phyloP scores from a whole-genome alignment of 2,113 vertebrate species.

The Dicrurus megarhynchus region DNA sequence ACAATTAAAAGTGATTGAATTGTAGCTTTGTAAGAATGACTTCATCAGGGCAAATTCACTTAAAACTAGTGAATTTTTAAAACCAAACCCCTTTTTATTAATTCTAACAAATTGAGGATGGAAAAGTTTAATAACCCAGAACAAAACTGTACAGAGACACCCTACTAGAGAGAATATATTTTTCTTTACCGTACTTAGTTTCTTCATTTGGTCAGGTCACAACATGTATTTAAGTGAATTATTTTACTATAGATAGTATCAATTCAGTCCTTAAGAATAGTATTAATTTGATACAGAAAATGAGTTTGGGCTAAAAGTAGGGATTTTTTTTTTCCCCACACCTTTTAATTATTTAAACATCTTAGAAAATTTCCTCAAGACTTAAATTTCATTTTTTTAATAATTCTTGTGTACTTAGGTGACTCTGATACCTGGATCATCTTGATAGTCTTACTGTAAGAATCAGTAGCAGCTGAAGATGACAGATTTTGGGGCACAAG shows the following conservation, averaged over 20 bases:
- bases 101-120: background rate
- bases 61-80: background rate
- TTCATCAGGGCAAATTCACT: background rate
- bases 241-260: background rate
- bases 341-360: background rate
- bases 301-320: background rate
- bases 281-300: background rate
- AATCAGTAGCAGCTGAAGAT: background rate
- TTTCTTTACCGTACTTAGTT: background rate
- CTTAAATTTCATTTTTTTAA: background rate
- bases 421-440: background rate
- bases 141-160: background rate
- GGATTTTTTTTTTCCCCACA: background rate
- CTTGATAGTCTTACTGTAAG: background rate
- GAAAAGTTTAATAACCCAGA: background rate
- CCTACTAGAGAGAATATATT: background rate
- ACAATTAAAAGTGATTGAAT: background rate
- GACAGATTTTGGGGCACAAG: background rate
- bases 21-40: background rate
- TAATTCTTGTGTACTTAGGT: background rate
- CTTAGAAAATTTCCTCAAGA: background rate
- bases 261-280: background rate
- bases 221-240: background rate
- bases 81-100: background rate
- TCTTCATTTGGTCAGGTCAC: background rate